Percentiles rank a stretch among this genome's conserved stretches.
These are phyloP conservation scores for Oophaga pumilio DNA, from an alignment of 2,113 vertebrate genomes.

Conservation along the genomic window DNA sequence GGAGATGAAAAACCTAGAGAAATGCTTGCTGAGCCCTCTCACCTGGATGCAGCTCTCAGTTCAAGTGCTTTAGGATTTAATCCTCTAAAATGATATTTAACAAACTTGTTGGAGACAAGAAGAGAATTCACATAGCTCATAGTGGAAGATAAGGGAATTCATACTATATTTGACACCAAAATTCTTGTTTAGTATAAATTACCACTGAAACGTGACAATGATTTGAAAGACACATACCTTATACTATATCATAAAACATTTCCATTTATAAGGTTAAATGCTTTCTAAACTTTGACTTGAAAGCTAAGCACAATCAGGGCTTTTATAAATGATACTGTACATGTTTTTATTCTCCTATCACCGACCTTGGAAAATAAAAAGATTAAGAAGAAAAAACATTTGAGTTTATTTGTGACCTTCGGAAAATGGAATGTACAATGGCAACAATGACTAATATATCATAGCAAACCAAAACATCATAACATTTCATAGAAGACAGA, in stretches of 20 bases:
- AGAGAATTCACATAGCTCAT: too few species aligned
- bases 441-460: background rate
- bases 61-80: too few species aligned
- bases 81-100: too few species aligned
- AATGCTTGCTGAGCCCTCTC: too few species aligned
- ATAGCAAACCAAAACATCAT: background rate
- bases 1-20: too few species aligned
- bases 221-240: background rate
- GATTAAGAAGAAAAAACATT: background rate
- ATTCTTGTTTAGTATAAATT: background rate
- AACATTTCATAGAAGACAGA: background rate
- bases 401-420: background rate
- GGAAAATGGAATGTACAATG: background rate
- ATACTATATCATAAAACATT: background rate
- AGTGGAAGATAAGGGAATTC: too few species aligned
- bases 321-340: background rate
- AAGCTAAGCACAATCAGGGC: background rate
- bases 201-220: background rate
- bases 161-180: background rate
- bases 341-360: background rate
- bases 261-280: background rate
- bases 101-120: too few species aligned
- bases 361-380: conserved; percentile 1
- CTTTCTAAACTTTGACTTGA: background rate
- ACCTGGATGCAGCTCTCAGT: too few species aligned